Conservation (phyloP, 2,888 invertebrate genomes). For the Thumatha senex region DNA sequence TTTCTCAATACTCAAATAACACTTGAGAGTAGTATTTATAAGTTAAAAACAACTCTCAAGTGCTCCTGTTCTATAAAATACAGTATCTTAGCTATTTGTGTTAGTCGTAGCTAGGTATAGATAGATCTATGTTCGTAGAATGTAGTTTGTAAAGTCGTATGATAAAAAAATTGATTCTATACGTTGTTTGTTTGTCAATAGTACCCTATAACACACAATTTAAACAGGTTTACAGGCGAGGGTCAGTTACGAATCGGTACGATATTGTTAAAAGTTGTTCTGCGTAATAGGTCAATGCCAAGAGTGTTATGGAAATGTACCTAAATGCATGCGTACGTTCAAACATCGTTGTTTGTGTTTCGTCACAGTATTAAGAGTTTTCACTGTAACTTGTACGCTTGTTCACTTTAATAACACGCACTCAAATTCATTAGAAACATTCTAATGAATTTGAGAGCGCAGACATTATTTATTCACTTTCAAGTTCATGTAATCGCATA, state of each 20-base stretch:
- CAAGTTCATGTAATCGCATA: neutral
- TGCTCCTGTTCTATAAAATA: too few species aligned
- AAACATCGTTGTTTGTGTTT: conserved; percentile 19
- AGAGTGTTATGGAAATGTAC: conserved; percentile 28
- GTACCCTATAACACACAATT: conserved; percentile 14
- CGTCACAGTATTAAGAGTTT: conserved; percentile 2
- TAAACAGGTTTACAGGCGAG: conserved; percentile 9
- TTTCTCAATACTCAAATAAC: too few species aligned
- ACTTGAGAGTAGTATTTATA: too few species aligned
- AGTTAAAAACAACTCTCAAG: too few species aligned
- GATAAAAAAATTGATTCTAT: neutral
- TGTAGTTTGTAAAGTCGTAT: too few species aligned
- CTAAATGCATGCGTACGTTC: conserved; percentile 26
- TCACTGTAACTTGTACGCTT: conserved; percentile 3
- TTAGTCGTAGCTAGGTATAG: too few species aligned
- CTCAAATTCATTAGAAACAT: too few species aligned
- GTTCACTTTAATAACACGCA: conserved; percentile 6
- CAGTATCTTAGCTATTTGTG: too few species aligned
- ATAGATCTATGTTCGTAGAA: neutral
- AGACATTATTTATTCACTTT: neutral
- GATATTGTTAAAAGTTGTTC: conserved; percentile 38
- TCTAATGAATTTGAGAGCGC: conserved; percentile 2
- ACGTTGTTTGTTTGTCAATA: conserved; percentile 8
- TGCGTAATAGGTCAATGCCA: conserved; percentile 51
- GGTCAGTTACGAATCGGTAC: conserved; percentile 38